Evolutionary conservation across 2,888 invertebrate genomes (phyloP).

Genomic region (Neoitamus cyanurus): DNA sequence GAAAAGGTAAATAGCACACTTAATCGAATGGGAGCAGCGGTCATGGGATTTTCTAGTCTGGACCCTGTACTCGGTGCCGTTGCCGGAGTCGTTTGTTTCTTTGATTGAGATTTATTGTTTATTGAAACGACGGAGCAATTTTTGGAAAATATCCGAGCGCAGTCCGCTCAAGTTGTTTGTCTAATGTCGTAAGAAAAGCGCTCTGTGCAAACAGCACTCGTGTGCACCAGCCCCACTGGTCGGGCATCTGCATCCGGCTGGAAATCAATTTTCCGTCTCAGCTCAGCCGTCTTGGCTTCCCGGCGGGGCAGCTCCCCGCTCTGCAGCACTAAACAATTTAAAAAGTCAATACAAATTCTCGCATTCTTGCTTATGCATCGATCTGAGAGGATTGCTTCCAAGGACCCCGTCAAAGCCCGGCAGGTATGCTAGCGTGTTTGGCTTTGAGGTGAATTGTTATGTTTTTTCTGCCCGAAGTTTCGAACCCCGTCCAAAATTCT

Average conservation of each 20-base stretch:
- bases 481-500: slow-evolving; percentile 16
- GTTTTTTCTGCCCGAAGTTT: background rate
- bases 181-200: background rate
- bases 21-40: slow-evolving; percentile 22
- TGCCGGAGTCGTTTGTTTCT: background rate
- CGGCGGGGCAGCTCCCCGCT: background rate
- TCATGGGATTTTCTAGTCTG: background rate
- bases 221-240: background rate
- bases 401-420: background rate
- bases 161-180: background rate
- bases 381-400: background rate
- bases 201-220: background rate
- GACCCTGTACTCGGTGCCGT: background rate
- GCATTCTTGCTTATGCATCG: slow-evolving; percentile 5
- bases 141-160: background rate
- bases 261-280: slow-evolving; percentile 5
- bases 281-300: background rate
- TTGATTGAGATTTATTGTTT: slow-evolving; percentile 48
- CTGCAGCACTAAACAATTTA: background rate
- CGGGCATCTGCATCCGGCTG: background rate
- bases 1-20: slow-evolving; percentile 28
- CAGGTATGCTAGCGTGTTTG: background rate
- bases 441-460: slow-evolving; percentile 20
- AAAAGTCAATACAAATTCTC: slow-evolving; percentile 5
- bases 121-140: slow-evolving; percentile 45